Conservation (phyloP, 37 sponge, comb jelly and placozoan genomes). For the Petrosia ficiformis region DNA sequence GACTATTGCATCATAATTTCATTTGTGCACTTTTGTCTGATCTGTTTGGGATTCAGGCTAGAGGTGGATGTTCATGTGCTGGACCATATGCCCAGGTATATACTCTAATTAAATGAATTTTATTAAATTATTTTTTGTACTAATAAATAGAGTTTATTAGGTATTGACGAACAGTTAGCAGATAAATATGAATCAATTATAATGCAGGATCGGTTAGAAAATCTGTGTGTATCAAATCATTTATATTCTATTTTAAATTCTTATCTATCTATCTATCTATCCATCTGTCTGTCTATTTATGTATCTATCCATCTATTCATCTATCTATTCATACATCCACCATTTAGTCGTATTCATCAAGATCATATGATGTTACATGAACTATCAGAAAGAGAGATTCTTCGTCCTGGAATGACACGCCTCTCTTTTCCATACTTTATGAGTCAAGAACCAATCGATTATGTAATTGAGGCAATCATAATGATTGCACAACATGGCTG, state of each 20-base stretch:
- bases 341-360: slow-evolving; percentile 57
- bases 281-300: no score
- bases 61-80: slow-evolving; percentile 94
- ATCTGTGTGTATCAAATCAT: neutral
- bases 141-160: slow-evolving; percentile 55
- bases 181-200: slow-evolving; percentile 52
- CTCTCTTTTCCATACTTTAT: slow-evolving; percentile 82
- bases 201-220: slow-evolving; percentile 66
- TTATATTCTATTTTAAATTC: slow-evolving; percentile 19
- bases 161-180: slow-evolving; percentile 67
- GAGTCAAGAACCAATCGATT: slow-evolving; percentile 54
- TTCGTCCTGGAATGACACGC: slow-evolving; percentile 86
- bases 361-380: slow-evolving; percentile 69
- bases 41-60: slow-evolving; percentile 86
- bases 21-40: slow-evolving; percentile 84
- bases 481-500: slow-evolving; percentile 89
- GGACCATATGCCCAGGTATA: slow-evolving; percentile 88
- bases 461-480: slow-evolving; percentile 67
- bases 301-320: no score
- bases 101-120: neutral
- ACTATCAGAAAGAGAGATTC: slow-evolving; percentile 75
- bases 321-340: no score
- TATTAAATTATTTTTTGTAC: neutral
- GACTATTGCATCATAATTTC: slow-evolving; percentile 87
- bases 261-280: no score